Percentiles rank a stretch among this genome's conserved stretches.
Conservation (phyloP, 2,113 vertebrate species). For the Dendropsophus ebraccatus region DNA sequence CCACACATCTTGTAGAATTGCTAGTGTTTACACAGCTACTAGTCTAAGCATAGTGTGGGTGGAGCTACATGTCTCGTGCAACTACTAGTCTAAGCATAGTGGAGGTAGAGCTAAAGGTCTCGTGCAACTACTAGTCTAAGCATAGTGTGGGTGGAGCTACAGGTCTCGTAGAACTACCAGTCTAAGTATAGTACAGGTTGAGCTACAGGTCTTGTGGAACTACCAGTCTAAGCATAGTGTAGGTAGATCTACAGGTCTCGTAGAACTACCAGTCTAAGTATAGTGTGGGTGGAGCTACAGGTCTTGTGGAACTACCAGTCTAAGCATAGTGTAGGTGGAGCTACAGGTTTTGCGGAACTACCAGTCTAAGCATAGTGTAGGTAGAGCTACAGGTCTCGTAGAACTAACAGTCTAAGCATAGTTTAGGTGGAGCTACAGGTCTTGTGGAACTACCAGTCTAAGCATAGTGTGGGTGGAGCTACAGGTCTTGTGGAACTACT, state of each 20-base stretch:
- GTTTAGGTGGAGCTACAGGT: neutral
- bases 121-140: neutral
- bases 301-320: too few species aligned
- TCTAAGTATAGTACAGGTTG: neutral
- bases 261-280: neutral
- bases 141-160: neutral
- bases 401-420: neutral
- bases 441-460: neutral
- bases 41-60: neutral
- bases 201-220: neutral
- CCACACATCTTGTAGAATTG: neutral
- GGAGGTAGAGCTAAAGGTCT: neutral
- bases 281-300: neutral
- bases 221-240: neutral
- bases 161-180: neutral
- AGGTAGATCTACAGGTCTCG: neutral
- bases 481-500: too few species aligned
- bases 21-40: too few species aligned
- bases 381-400: neutral
- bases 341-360: too few species aligned
- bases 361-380: too few species aligned
- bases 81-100: neutral
- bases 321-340: too few species aligned
- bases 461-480: too few species aligned
- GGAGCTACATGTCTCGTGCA: neutral